Evolutionary conservation across 2,888 invertebrate species (phyloP), one percentile per base, ranked within the genome.

Genomic region (Dasysyrphus tricinctus): DNA sequence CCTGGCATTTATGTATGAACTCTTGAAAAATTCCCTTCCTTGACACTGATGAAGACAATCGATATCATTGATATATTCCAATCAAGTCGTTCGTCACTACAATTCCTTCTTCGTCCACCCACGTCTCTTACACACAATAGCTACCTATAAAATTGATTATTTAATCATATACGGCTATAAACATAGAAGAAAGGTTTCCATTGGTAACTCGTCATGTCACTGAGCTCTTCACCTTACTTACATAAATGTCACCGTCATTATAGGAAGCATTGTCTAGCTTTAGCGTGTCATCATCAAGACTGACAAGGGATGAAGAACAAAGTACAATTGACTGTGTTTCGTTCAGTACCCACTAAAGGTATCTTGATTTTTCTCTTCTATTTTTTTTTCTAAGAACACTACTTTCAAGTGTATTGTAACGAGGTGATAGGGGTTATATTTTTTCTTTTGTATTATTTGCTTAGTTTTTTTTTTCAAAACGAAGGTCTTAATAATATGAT

Each of bases 361-460:
- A 29, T 51, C 6, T 24, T 51, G 1, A 54, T 29, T 59, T 59
- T 9, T 44, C 44, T 19, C 29, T 29, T 8, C 14, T 19, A 16
- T 59, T 59, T 9, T 44, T 63, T 19, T 44, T 29, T 8, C 14
- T 19, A 16, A 29, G 72, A 76, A 67, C 76, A 76, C 80, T 24
- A 67, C 76, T 73, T 75, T 77, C 37, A 59, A 73, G 67, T 72
- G 1, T 73, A 19, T 79, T 80, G 65, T 81, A 75, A 63, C 65
- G 81, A 57, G 47, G 29, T n/a, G 63, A 42, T 14, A 19, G 69
- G 39, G 44, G 69, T 0, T 8, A 61, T 34, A 56, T 65, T 69
- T 19, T 29, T 6, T 24, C 2, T 24, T 24, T 24, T 24, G 24
- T 24, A 24, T 24, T n/a, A n/a, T n/a, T n/a, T n/a, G n/a, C 16